Conservation (phyloP, 2,113 vertebrate genomes). For the Clupea harengus region DNA sequence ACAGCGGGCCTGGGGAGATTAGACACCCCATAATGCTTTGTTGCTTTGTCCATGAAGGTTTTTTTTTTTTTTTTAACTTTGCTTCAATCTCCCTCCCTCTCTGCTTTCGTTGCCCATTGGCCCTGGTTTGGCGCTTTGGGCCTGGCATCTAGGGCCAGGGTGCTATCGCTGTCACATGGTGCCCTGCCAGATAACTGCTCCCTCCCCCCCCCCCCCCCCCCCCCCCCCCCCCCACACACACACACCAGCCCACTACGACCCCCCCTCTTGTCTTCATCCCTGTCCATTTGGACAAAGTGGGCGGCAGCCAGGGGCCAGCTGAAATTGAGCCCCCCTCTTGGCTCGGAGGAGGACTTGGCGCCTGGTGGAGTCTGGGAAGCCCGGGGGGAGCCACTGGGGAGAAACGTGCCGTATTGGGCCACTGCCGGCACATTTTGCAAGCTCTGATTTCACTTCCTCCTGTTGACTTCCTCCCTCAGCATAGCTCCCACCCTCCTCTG, state of each 20-base stretch:
- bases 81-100: neutral
- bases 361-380: neutral
- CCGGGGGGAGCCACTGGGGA: neutral
- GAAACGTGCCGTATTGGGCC: neutral
- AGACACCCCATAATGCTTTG: constrained; percentile 62
- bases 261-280: too few relatives aligned
- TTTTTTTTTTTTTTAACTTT: constrained; percentile 28
- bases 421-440: neutral
- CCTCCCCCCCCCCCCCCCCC: neutral
- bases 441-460: neutral
- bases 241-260: neutral
- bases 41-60: constrained; percentile 52
- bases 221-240: neutral
- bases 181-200: neutral
- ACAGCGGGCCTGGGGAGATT: constrained; percentile 58
- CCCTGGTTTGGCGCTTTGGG: neutral
- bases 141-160: neutral
- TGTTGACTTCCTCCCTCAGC: neutral
- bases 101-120: neutral
- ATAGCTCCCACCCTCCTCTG: neutral
- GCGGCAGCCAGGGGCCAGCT: neutral
- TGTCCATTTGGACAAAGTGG: neutral
- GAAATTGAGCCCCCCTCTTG: constrained; percentile 3
- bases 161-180: neutral
- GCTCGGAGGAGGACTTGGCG: neutral